A percentile compares a stretch with the other conserved stretches of the same genome.
phyloP scores from a whole-genome alignment of 2,113 vertebrate genomes.

The Takifugu bimaculatus region DNA sequence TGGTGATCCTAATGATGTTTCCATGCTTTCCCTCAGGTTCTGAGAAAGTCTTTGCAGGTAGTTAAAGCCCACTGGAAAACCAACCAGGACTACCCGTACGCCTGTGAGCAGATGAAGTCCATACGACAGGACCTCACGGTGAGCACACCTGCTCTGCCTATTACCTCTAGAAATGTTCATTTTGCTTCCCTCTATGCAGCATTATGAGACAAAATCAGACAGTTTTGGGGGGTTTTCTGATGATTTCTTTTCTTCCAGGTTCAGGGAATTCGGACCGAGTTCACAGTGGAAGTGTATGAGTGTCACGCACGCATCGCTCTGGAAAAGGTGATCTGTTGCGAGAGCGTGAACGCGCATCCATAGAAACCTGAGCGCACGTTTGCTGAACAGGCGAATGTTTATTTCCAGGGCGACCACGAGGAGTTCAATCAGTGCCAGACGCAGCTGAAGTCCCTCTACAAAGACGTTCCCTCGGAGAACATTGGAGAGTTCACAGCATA shows the following conservation, averaged over 20 bases:
- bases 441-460: constrained; percentile 87
- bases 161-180: too few relatives aligned
- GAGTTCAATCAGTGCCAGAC: constrained; percentile 96
- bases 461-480: constrained; percentile 82
- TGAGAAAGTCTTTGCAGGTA: constrained; percentile 80
- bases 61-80: constrained; percentile 88
- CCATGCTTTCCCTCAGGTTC: constrained; percentile 70
- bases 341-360: too few relatives aligned
- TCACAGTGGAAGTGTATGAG: constrained; percentile 91
- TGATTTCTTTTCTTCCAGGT: constrained; percentile 45
- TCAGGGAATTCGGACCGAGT: constrained; percentile 87
- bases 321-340: constrained; percentile 79
- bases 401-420: constrained; percentile 84
- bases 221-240: too few relatives aligned
- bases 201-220: too few relatives aligned
- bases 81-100: constrained; percentile 86
- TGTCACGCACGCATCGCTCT: constrained; percentile 89
- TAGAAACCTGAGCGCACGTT: background rate
- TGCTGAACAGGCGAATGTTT: background rate
- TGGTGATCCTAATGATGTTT: background rate
- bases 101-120: constrained; percentile 93
- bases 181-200: too few relatives aligned
- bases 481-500: constrained; percentile 91
- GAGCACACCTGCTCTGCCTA: constrained; percentile 12
- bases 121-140: constrained; percentile 91